A percentile compares a stretch with the other conserved stretches of the same genome.
phyloP scores from a whole-genome alignment of 1,140 invertebrate genomes.

The Sitophilus oryzae region DNA sequence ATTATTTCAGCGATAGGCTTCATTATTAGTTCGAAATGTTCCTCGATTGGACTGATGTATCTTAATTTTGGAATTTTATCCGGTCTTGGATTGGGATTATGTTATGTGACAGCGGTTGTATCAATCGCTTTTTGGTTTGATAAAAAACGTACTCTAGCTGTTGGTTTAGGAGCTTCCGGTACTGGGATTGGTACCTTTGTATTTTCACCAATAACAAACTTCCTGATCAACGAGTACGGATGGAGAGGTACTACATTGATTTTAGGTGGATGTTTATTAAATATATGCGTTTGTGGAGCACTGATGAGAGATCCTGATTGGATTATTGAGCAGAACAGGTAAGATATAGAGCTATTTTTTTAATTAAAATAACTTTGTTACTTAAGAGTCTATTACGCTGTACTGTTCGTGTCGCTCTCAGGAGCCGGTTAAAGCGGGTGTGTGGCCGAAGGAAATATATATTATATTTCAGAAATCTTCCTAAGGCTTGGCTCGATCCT shows the following conservation, averaged over 20 bases:
- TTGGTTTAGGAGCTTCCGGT: constrained; percentile 86
- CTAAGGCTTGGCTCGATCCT: too few species aligned
- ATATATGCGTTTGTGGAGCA: constrained; percentile 82
- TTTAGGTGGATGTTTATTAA: constrained; percentile 53
- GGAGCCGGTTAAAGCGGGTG: too few species aligned
- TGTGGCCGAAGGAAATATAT: too few species aligned
- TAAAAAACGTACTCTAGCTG: constrained; percentile 83
- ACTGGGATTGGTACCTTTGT: constrained; percentile 81
- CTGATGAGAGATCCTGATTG: constrained; percentile 82
- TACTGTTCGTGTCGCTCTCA: too few species aligned
- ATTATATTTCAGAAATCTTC: too few species aligned
- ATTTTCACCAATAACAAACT: constrained; percentile 74
- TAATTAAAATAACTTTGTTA: too few species aligned
- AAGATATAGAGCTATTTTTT: too few species aligned
- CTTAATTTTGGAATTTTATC: constrained; percentile 82
- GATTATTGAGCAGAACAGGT: constrained; percentile 54
- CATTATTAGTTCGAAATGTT: constrained; percentile 67
- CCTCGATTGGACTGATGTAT: constrained; percentile 70
- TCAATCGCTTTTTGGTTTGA: constrained; percentile 96
- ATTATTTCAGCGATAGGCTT: constrained; percentile 73
- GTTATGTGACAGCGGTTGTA: constrained; percentile 86
- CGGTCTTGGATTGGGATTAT: constrained; percentile 77
- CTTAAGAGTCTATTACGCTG: too few species aligned
- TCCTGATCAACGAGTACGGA: constrained; percentile 68
- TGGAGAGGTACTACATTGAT: constrained; percentile 84